Base-by-base conservation (phyloP, 2,888 invertebrate species). In the Protophormia terraenovae region DNA sequence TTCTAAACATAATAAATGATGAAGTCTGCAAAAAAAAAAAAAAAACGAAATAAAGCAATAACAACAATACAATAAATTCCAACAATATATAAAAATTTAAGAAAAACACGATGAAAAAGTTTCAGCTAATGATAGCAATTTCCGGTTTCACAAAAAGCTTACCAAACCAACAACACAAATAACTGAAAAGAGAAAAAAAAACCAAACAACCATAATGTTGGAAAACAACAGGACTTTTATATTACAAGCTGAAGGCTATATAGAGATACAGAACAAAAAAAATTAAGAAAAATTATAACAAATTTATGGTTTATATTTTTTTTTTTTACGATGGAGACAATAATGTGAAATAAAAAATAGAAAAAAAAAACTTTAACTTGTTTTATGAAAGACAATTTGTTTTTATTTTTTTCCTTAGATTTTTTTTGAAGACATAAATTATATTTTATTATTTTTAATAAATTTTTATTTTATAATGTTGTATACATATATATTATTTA, bases 51-150 rank as follows among this genome's bases (percentile, higher is more conserved):
- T 53, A 76, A 32, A 62, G 69, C 41, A 55, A 71, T 35, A 66
- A 72, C 45, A 60, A 67, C 55, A 41, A 16, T 47, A 50, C 45
- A 76, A 71, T 35, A 67, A 50, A 14, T 29, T 24, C 5, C 16
- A 55, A n/a, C 53, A 38, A 62, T 32, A 41, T 22, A 76, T 47
- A 71, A 71, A 58, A 58, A 67, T 41, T 38, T 35, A 16, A 64
- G 27, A 64, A 71, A 72, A 71, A 77, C 53, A 66, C 45, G 60
- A 47, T 53, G 69, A 60, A 66, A 35, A 41, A 29, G 53, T 76
- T 84, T 41, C 75, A 80, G 80, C 84, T 84, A 84, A 84, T 84
- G 80, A 84, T 75, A 84, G 75, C 76, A 76, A 79, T 84, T 80
- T 84, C 84, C 80, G 84, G 76, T 76, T 84, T 71, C 29, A 38